phyloP scores from a whole-genome alignment of 2,113 vertebrate species.

The Oostethus manadensis region DNA sequence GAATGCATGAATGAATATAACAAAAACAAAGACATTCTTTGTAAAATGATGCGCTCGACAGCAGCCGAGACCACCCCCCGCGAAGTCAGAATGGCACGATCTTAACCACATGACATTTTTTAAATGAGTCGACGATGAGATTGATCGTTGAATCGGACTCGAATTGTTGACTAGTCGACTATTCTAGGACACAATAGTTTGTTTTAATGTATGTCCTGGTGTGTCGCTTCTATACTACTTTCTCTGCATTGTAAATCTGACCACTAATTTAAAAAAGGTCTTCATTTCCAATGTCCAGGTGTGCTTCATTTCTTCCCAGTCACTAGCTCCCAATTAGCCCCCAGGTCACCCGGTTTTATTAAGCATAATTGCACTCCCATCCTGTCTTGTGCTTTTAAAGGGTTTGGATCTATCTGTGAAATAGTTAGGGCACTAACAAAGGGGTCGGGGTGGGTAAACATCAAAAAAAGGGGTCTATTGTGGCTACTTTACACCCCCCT shows the following conservation, averaged over 20 bases:
- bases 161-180: too few species aligned
- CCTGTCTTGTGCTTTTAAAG: constrained; percentile 62
- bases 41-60: too few species aligned
- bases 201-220: constrained; percentile 11
- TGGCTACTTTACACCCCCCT: constrained; percentile 60
- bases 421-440: constrained; percentile 63
- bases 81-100: too few species aligned
- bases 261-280: constrained; percentile 44
- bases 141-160: too few species aligned
- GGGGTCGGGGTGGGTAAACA: constrained; percentile 68
- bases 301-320: constrained; percentile 56
- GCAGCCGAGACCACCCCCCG: too few species aligned
- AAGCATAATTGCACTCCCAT: constrained; percentile 47
- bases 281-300: constrained; percentile 46
- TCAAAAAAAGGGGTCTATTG: constrained; percentile 55
- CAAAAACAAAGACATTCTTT: too few species aligned
- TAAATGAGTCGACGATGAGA: too few species aligned
- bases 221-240: constrained; percentile 38
- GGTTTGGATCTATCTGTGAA: constrained; percentile 67
- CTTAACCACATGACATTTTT: too few species aligned
- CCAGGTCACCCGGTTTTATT: constrained; percentile 68
- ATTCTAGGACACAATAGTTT: neutral
- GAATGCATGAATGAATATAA: too few species aligned
- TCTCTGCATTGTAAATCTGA: constrained; percentile 16
- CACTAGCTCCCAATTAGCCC: constrained; percentile 67